Conservation (phyloP, 37 sponge, comb jelly and placozoan species). For the Geodia barretti region DNA sequence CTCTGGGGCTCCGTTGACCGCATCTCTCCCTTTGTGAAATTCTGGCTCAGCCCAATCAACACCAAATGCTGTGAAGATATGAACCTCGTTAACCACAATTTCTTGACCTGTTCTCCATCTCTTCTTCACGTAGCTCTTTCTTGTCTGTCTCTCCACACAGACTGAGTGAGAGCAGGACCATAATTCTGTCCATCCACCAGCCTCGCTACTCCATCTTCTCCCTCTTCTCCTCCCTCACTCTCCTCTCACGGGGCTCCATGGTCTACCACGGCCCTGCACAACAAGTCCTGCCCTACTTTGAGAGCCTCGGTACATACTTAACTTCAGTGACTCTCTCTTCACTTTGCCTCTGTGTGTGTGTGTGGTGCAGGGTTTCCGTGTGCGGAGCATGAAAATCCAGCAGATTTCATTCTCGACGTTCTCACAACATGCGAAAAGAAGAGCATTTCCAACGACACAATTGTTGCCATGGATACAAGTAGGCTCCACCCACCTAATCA, state of each 20-base stretch:
- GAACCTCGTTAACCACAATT: too few relatives aligned
- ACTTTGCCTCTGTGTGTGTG: not conserved
- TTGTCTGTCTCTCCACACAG: too few relatives aligned
- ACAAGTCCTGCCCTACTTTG: slow-evolving; percentile 57
- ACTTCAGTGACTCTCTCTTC: too few relatives aligned
- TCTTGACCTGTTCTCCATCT: too few relatives aligned
- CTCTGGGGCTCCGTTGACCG: too few relatives aligned
- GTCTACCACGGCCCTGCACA: slow-evolving; percentile 70
- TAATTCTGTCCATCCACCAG: slow-evolving; percentile 84
- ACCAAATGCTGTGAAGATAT: too few relatives aligned
- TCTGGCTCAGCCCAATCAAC: not conserved
- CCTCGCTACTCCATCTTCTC: slow-evolving; percentile 87
- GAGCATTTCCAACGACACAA: not conserved
- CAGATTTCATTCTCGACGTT: slow-evolving; percentile 76
- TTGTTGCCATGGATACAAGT: not conserved
- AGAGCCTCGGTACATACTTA: slow-evolving; percentile 16
- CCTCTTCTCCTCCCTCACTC: slow-evolving; percentile 70
- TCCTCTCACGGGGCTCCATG: slow-evolving; percentile 63
- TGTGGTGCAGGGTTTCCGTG: slow-evolving; percentile 45
- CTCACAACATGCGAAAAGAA: slow-evolving; percentile 48
- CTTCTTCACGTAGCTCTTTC: too few relatives aligned
- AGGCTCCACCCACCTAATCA: too few relatives aligned
- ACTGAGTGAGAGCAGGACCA: too few relatives aligned
- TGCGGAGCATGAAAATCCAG: slow-evolving; percentile 77
- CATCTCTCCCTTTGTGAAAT: too few relatives aligned